Evolutionary conservation across 2,888 invertebrate genomes (phyloP).

Genomic region (Bugulina stolonifera): DNA sequence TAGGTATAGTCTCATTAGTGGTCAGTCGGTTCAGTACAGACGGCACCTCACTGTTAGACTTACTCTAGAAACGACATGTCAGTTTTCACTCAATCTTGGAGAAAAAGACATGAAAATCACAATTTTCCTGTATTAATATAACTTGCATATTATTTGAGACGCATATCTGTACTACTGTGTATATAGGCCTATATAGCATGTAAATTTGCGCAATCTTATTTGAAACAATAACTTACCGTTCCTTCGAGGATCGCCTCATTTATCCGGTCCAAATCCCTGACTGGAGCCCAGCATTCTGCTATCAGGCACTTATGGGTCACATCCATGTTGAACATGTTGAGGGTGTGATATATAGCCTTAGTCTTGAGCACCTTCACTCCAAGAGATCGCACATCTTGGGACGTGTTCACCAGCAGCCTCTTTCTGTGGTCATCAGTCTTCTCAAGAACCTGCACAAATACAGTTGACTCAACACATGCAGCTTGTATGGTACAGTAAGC

Average conservation of each 20-base stretch:
- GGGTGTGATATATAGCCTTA: constrained; percentile 26
- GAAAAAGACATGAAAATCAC: too few relatives aligned
- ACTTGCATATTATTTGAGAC: too few relatives aligned
- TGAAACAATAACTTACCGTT: constrained; percentile 8
- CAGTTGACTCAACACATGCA: not conserved
- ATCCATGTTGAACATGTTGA: constrained; percentile 27
- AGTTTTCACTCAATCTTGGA: too few relatives aligned
- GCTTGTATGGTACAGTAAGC: too few relatives aligned
- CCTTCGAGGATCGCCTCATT: constrained; percentile 20
- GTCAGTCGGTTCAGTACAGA: constrained; percentile 93
- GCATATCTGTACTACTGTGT: too few relatives aligned
- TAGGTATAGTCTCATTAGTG: constrained; percentile 77
- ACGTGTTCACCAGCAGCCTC: constrained; percentile 11
- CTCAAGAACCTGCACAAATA: constrained; percentile 14
- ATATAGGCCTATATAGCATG: too few relatives aligned
- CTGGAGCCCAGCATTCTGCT: constrained; percentile 22
- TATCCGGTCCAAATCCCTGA: constrained; percentile 23
- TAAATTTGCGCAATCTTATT: too few relatives aligned
- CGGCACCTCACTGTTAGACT: constrained; percentile 87
- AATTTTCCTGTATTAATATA: too few relatives aligned
- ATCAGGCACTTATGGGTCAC: constrained; percentile 26
- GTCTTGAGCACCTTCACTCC: constrained; percentile 15
- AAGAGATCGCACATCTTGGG: not conserved
- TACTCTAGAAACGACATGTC: constrained; percentile 35
- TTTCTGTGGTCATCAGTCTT: constrained; percentile 26